Evolutionary conservation across 53 echinoderm and acorn worm species (phyloP), one percentile per base, ranked within the genome.

Genomic region (Henricia sp.): DNA sequence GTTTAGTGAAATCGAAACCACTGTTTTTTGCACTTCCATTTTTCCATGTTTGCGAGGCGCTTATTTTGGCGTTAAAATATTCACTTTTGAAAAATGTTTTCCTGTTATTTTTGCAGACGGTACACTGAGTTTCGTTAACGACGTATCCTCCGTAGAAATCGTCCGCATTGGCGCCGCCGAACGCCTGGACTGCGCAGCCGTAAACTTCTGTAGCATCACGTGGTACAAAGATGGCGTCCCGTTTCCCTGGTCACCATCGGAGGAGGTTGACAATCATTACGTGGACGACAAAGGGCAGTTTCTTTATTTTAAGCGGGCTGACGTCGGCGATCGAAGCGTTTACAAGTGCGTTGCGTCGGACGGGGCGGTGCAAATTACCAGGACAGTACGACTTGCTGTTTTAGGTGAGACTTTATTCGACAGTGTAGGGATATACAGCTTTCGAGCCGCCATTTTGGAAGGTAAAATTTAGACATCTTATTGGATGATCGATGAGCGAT

Each of bases 191-290:
- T 86, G 86, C 55, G 50, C 62, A 41, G 86, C 76, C 27, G 67
- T 63, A 2, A 86, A 86, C 68, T 76, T 67, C 76, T 76, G 86
- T 34, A 74, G 40, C 39, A 60, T 86, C 53, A 76, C 51, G 36
- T 86, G 86, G 86, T 75, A 67, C 76, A 86, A 68, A 46, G 29
- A 86, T 11, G 86, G 76, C 53, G n/a, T 68, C 51, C 86, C 86
- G 50, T 67, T 72, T 25, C 52, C 52, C 23, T 66, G 86, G 86
- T 52, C 41, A 24, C 17, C 41, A 34, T 20, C 0, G 12, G 84
- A 43, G 21, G 32, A 10, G 1, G 33, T 38, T 4, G 19, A 37
- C 11, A 6, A 0, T 11, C 21, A 41, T 50, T 6, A 10, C 51
- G 40, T 52, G 27, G 50, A 64, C 34, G 68, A 75, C 67, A 42